phyloP scores from a whole-genome alignment of 2,113 vertebrate genomes.

The Ptyas mucosa region DNA sequence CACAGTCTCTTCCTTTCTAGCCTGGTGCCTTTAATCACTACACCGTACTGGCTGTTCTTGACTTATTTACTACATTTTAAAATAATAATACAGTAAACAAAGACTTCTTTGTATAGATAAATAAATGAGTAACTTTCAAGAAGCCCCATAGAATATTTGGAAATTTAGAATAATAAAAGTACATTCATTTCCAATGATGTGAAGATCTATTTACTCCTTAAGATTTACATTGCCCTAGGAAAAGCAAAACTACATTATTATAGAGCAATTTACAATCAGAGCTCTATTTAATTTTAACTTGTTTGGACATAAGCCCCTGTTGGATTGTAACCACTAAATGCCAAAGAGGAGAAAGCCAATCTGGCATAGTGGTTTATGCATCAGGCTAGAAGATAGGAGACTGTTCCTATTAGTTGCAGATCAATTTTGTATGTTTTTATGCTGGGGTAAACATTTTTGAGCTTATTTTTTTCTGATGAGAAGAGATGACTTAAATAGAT shows the following conservation, averaged over 20 bases:
- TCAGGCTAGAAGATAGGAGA: not conserved
- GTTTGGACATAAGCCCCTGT: conserved; percentile 61
- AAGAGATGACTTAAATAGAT: not conserved
- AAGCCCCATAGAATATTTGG: not conserved
- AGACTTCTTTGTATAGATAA: not conserved
- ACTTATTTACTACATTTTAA: not conserved
- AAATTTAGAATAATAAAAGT: conserved; percentile 33
- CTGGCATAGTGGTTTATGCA: not conserved
- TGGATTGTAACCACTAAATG: conserved; percentile 61
- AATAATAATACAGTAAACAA: not conserved
- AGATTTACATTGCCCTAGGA: conserved; percentile 43
- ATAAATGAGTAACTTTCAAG: not conserved
- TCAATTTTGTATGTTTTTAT: not conserved
- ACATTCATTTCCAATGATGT: conserved; percentile 36
- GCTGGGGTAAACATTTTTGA: not conserved
- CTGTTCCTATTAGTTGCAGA: not conserved
- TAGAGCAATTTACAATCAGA: conserved; percentile 51
- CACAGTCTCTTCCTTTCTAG: not conserved
- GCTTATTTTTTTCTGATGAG: not conserved
- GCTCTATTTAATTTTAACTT: conserved; percentile 64
- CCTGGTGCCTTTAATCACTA: not conserved
- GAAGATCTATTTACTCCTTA: conserved; percentile 58
- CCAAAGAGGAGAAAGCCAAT: conserved; percentile 37
- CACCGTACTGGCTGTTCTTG: not conserved
- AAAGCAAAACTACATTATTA: conserved; percentile 48